Percentiles rank a stretch among this genome's conserved stretches.
These are phyloP conservation scores for Lycocerus yunnanus DNA, from an alignment of 2,888 invertebrate species.

Conservation along the genomic window DNA sequence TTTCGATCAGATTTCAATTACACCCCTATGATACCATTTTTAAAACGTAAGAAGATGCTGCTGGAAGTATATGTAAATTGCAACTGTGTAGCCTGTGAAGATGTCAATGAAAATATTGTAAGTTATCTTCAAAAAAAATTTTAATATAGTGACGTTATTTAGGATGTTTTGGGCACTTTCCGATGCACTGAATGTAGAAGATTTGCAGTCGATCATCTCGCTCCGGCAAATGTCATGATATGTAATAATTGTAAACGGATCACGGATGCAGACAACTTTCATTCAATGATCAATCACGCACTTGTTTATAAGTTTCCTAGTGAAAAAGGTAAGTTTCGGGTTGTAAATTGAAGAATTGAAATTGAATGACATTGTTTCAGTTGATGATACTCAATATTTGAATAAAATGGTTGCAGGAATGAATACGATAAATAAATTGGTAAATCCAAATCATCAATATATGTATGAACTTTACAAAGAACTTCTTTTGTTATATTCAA, in stretches of 20 bases:
- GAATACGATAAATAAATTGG: neutral
- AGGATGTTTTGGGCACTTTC: neutral
- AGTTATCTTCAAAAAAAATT: neutral
- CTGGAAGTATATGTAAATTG: neutral
- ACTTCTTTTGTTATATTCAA: neutral
- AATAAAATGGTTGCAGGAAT: no score
- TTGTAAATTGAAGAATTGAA: neutral
- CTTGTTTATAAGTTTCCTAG: neutral
- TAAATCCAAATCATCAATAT: neutral
- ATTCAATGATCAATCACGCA: neutral
- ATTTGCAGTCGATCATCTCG: neutral
- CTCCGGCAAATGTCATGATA: neutral
- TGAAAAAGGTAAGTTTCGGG: neutral
- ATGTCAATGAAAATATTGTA: neutral
- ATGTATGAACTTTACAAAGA: neutral
- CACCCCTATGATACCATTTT: neutral
- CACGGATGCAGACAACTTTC: neutral
- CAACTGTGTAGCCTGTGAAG: neutral
- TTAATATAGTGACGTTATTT: neutral
- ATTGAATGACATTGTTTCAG: neutral
- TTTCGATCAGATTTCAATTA: neutral
- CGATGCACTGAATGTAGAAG: neutral
- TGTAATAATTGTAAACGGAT: neutral
- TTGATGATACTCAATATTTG: neutral
- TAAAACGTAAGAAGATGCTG: no score